Conservation (phyloP, 2,888 invertebrate species). For the Coleophora deauratella region DNA sequence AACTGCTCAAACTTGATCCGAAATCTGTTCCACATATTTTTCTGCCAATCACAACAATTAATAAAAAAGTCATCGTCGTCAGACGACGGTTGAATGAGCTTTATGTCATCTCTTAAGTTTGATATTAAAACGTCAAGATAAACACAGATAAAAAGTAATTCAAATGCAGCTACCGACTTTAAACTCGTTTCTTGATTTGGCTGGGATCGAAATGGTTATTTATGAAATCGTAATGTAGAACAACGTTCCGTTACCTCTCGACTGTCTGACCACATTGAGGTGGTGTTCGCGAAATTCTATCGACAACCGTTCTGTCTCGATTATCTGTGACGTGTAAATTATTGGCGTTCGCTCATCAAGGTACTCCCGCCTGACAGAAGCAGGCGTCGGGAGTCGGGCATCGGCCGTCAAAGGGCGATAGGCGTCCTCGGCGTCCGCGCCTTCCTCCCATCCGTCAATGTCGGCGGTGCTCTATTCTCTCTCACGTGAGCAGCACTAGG, state of each 20-base stretch:
- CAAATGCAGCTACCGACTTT: neutral
- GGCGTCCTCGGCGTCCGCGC: conserved; percentile 19
- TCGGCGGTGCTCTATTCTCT: conserved; percentile 38
- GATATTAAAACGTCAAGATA: neutral
- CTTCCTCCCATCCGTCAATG: conserved; percentile 49
- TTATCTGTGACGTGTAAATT: conserved; percentile 13
- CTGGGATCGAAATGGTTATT: conserved; percentile 1
- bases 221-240: conserved; percentile 1
- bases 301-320: conserved; percentile 12
- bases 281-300: conserved; percentile 8
- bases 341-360: conserved; percentile 2
- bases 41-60: neutral
- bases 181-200: neutral
- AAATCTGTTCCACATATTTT: neutral
- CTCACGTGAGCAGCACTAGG: conserved; percentile 47
- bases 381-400: too few relatives aligned
- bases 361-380: neutral
- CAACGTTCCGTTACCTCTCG: conserved; percentile 7
- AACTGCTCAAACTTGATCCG: too few relatives aligned
- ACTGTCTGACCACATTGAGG: neutral
- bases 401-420: too few relatives aligned
- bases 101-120: too few relatives aligned
- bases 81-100: too few relatives aligned
- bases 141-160: neutral
- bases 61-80: too few relatives aligned